These are phyloP conservation scores for Drosophila subobscura DNA, from an alignment of 1,140 invertebrate species.

Conservation along the genomic window DNA sequence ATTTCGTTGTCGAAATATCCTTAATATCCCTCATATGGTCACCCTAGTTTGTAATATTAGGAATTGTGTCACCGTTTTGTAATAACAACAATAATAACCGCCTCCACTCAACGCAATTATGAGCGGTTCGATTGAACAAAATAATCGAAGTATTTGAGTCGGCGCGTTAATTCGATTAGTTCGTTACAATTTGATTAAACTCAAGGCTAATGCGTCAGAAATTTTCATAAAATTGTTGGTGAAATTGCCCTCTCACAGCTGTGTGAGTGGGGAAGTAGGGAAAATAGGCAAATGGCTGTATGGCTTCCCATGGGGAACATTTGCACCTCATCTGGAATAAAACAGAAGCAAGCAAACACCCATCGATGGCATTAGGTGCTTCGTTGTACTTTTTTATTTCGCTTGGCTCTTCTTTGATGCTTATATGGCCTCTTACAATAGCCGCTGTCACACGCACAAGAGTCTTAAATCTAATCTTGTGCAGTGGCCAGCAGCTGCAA, in stretches of 20 bases:
- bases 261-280: too few species aligned
- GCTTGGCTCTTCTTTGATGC: conserved; percentile 63
- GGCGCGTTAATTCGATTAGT: conserved; percentile 11
- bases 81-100: too few species aligned
- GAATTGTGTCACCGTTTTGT: too few species aligned
- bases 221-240: too few species aligned
- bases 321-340: background rate
- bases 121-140: too few species aligned
- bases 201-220: too few species aligned
- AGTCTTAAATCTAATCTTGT: conserved; percentile 95
- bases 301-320: background rate
- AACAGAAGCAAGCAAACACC: background rate
- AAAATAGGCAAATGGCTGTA: background rate
- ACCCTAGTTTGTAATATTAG: too few species aligned
- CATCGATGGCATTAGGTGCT: background rate
- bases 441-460: conserved; percentile 98
- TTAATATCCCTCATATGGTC: too few species aligned
- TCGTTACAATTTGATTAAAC: background rate
- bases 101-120: too few species aligned
- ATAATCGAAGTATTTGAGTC: too few species aligned
- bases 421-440: conserved; percentile 91
- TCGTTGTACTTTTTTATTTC: background rate
- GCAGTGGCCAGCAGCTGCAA: conserved; percentile 97
- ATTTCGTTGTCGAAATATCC: too few species aligned
- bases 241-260: too few species aligned